Percentiles rank a stretch among this genome's conserved stretches.
These are phyloP conservation scores for Corvus hawaiiensis DNA, from an alignment of 2,113 vertebrate genomes.

Conservation along the genomic window DNA sequence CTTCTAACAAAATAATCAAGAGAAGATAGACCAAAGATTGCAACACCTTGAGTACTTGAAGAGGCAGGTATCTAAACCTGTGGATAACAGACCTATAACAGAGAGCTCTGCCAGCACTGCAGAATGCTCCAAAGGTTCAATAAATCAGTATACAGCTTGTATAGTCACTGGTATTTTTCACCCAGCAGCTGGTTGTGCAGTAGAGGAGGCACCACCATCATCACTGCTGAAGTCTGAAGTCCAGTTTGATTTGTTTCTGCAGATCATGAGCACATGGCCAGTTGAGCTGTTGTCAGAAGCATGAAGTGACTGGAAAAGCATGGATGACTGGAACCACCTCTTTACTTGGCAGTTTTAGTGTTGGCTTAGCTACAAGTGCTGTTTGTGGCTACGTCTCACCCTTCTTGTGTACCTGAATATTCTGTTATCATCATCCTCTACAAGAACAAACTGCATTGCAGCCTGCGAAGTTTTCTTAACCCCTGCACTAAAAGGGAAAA, in stretches of 20 bases:
- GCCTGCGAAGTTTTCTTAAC: background rate
- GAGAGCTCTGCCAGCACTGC: background rate
- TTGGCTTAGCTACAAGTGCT: background rate
- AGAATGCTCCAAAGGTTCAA: background rate
- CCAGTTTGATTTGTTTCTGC: background rate
- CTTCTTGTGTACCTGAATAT: background rate
- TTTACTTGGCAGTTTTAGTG: background rate
- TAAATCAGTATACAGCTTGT: background rate
- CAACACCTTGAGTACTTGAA: background rate
- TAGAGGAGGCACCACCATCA: background rate
- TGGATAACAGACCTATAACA: background rate
- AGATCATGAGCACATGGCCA: background rate
- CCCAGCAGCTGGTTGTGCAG: background rate
- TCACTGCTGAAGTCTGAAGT: background rate
- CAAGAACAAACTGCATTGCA: background rate
- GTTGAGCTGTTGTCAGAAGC: background rate
- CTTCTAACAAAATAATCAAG: background rate
- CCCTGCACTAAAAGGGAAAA: background rate
- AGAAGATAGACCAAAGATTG: background rate
- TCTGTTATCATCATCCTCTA: background rate
- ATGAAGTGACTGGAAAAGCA: background rate
- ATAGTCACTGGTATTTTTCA: background rate
- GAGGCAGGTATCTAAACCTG: background rate
- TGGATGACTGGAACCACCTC: background rate
- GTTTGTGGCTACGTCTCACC: background rate